Percentiles rank a stretch among this genome's conserved stretches.
Evolutionary conservation across 2,113 vertebrate genomes (phyloP).

Genomic region (Edolisoma coerulescens): DNA sequence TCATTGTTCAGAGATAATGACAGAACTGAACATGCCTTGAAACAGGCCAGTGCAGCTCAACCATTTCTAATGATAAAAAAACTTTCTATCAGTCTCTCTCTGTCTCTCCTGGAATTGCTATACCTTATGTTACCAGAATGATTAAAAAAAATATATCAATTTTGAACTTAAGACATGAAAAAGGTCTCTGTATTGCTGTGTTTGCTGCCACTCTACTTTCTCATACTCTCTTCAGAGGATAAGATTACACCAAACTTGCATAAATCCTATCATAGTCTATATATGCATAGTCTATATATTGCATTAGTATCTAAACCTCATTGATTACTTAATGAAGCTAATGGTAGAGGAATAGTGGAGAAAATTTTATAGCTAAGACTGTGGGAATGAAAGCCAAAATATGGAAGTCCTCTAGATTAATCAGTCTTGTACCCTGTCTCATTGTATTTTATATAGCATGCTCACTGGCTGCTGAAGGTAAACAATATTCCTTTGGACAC

Average conservation of each 20-base stretch:
- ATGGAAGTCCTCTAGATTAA: background rate
- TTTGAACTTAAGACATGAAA: background rate
- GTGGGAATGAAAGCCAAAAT: background rate
- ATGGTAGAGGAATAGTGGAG: background rate
- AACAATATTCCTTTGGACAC: background rate
- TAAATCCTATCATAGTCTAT: background rate
- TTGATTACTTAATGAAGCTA: background rate
- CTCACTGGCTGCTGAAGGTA: background rate
- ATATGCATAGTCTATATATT: background rate
- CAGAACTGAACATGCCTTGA: background rate
- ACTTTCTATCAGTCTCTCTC: background rate
- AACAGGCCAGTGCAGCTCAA: background rate
- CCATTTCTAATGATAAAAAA: background rate
- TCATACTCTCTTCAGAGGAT: background rate
- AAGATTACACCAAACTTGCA: background rate
- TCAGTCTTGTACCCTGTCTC: background rate
- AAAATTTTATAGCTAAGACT: background rate
- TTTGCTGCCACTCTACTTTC: background rate
- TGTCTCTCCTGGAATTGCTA: background rate
- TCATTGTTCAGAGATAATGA: background rate
- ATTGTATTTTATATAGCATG: background rate
- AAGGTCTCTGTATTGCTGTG: background rate
- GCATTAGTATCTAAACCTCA: background rate
- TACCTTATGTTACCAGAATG: background rate
- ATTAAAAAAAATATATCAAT: background rate